These are phyloP conservation scores for Bombus sylvicola DNA, from an alignment of 1,140 invertebrate genomes.

Conservation along the genomic window DNA sequence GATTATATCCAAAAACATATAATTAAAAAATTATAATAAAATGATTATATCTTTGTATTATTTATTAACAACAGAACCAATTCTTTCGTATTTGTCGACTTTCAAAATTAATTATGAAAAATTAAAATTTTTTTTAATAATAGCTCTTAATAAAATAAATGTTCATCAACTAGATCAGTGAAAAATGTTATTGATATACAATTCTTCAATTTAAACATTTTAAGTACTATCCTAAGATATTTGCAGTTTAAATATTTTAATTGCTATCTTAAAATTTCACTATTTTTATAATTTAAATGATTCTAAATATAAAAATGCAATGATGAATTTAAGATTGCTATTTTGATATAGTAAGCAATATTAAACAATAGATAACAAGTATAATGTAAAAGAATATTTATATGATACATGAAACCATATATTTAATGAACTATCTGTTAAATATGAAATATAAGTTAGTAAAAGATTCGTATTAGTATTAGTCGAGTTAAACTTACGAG, in stretches of 20 bases:
- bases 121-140: not conserved
- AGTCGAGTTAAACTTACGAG: slow-evolving; percentile 76
- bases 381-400: not conserved
- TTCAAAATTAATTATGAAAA: not conserved
- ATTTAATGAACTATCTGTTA: not conserved
- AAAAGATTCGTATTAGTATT: slow-evolving; percentile 46
- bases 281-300: not conserved
- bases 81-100: not conserved
- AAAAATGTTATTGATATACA: not conserved
- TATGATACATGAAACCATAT: not conserved
- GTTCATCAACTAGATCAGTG: not conserved
- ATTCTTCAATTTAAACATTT: not conserved
- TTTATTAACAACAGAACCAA: not conserved
- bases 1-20: not conserved
- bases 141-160: not conserved
- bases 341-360: not conserved
- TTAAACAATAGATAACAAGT: not conserved
- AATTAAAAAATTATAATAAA: slow-evolving; percentile 1
- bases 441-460: not conserved
- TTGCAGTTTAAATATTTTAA: not conserved
- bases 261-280: not conserved
- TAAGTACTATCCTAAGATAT: not conserved
- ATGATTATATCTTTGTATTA: not conserved
- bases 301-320: not conserved
- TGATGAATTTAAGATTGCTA: not conserved